Evolutionary conservation across 2,797 vertebrate species (phyloP), one percentile per base, ranked within the genome.

Genomic region (Mormyrops boulengeri): DNA sequence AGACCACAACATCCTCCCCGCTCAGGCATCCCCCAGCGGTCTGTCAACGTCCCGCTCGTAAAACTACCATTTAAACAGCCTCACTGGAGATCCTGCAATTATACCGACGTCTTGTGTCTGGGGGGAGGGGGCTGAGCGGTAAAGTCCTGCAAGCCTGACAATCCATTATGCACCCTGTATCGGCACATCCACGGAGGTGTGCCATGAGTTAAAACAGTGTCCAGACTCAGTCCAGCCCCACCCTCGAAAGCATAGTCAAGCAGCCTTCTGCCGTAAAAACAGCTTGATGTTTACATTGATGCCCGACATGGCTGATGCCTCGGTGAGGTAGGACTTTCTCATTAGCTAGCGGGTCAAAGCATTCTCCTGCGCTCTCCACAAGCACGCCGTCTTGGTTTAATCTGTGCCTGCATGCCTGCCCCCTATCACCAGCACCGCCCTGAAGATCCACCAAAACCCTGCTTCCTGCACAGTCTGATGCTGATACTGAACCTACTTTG

Each of bases 51-150:
- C n/a, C 55, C 11, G 53, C 53, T 52, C 55, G 62, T 85, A 87
- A 89, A 89, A 87, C 60, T 89, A 73, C 62, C 62, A 89, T 89
- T 41, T 60, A 88, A 89, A 89, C 60, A 73, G 84, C 47, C 85
- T 87, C 52, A 34, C 85, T 69, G 60, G 49, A 90, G 52, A 90
- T 88, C 41, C 87, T 52, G n/a, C 87, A 90, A 90, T 88, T 90
- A 88, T 62, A 62, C 87, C 53, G 73, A 85, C 87, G 82, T 82
- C 22, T 57, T n/a, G 53, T 60, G 73, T 84, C 89, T 62, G 86
- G 66, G 77, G 17, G 34, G 50, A 60, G 69, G 30, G 14, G 12
- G 49, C 49, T 34, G 52, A 44, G 85, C 1, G 34, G 50, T 7
- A 84, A 62, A 12, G 69, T 38, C 26, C 85, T 69, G 50, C 89